phyloP scores from a whole-genome alignment of 2,888 invertebrate species.

The Chloroclystis v-ata region DNA sequence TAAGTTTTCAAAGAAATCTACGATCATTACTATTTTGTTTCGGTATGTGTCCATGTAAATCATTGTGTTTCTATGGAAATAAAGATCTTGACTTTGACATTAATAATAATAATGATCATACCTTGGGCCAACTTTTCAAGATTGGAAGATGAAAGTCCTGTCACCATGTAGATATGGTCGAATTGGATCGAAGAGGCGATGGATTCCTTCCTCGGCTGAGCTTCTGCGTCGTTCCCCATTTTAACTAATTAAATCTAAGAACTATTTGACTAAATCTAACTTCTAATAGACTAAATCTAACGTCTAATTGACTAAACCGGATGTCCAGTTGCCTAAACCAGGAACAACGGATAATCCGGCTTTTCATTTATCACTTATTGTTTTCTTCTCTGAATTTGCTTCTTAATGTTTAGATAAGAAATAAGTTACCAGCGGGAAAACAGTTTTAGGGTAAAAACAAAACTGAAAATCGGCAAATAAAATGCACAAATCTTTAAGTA shows the following conservation, averaged over 20 bases:
- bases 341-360: slow-evolving; percentile 4
- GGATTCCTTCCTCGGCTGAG: slow-evolving; percentile 49
- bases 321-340: slow-evolving; percentile 17
- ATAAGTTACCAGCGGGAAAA: no score
- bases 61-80: no score
- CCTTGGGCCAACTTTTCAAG: slow-evolving; percentile 66
- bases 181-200: slow-evolving; percentile 29
- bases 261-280: slow-evolving; percentile 8
- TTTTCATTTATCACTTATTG: slow-evolving; percentile 19
- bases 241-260: background rate
- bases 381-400: no score
- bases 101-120: no score
- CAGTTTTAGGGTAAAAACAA: no score
- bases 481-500: no score
- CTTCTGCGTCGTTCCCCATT: slow-evolving; percentile 44
- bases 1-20: no score
- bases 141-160: slow-evolving; percentile 61
- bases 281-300: slow-evolving; percentile 15
- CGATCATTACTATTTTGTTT: no score
- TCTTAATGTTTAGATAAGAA: no score
- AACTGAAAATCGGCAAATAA: no score
- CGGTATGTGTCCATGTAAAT: no score
- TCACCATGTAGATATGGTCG: slow-evolving; percentile 64
- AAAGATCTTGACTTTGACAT: no score
- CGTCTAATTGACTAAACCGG: slow-evolving; percentile 5